These are phyloP conservation scores for Hyaena hyaena DNA, from an alignment of 2,113 vertebrate genomes.

Conservation along the genomic window DNA sequence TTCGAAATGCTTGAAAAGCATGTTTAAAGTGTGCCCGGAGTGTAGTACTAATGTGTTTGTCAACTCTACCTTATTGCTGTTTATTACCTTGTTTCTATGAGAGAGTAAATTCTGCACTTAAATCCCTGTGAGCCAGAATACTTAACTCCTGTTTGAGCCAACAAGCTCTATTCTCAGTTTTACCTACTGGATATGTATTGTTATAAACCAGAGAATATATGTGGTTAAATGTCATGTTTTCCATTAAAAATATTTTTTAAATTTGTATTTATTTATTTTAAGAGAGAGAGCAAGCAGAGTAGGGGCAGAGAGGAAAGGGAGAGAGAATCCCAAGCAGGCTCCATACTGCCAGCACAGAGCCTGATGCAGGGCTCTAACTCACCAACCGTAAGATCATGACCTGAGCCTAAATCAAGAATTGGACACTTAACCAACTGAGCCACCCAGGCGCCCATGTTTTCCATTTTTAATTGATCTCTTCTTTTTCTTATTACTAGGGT, in stretches of 20 bases:
- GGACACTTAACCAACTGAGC: too few relatives aligned
- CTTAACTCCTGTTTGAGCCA: not conserved
- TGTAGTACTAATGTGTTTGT: constrained; percentile 15
- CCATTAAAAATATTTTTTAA: not conserved
- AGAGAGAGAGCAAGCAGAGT: too few relatives aligned
- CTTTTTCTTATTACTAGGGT: not conserved
- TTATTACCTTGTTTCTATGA: not conserved
- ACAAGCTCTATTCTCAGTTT: not conserved
- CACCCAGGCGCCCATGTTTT: not conserved
- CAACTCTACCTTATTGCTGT: not conserved
- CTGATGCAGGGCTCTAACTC: too few relatives aligned
- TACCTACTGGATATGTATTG: not conserved
- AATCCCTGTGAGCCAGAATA: not conserved
- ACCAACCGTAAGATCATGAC: too few relatives aligned
- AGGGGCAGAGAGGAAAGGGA: too few relatives aligned
- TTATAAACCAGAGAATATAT: not conserved
- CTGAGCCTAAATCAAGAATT: too few relatives aligned
- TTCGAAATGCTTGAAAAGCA: not conserved
- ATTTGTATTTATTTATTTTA: too few relatives aligned
- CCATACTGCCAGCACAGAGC: too few relatives aligned
- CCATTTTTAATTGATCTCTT: constrained; percentile 26
- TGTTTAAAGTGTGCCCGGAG: constrained; percentile 42
- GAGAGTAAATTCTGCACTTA: constrained; percentile 32
- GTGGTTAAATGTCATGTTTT: not conserved
- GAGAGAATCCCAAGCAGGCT: too few relatives aligned